These are phyloP conservation scores for Enteromius viviparus DNA, from an alignment of 2,797 vertebrate genomes.

Conservation along the genomic window DNA sequence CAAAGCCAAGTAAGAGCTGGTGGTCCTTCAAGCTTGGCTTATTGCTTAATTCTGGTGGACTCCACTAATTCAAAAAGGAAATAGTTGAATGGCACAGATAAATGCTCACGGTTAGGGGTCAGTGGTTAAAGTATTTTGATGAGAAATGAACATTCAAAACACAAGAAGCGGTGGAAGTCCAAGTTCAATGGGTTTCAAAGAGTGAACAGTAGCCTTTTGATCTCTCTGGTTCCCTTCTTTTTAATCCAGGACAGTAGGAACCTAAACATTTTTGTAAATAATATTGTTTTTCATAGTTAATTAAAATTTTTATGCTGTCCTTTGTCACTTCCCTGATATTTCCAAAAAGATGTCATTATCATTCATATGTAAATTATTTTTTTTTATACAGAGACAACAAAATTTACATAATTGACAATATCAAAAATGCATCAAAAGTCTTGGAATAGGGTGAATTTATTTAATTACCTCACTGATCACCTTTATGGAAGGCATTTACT, in stretches of 20 bases:
- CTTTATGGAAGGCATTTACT: background rate
- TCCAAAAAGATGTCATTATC: background rate
- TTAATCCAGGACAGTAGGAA: background rate
- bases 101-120: slow-evolving; percentile 33
- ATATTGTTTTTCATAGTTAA: background rate
- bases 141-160: slow-evolving; percentile 27
- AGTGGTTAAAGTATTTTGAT: slow-evolving; percentile 43
- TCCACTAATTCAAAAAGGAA: slow-evolving; percentile 33
- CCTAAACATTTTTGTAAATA: background rate
- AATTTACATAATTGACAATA: background rate
- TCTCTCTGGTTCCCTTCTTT: background rate
- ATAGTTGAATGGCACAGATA: slow-evolving; percentile 44
- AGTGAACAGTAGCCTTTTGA: slow-evolving; percentile 26
- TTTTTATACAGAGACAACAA: background rate
- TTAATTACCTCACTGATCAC: background rate
- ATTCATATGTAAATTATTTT: background rate
- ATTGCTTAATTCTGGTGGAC: slow-evolving; percentile 44
- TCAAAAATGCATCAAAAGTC: background rate
- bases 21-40: slow-evolving; percentile 41
- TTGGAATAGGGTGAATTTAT: background rate
- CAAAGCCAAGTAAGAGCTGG: slow-evolving; percentile 23
- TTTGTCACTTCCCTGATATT: background rate
- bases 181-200: slow-evolving; percentile 46
- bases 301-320: background rate
- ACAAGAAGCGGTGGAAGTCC: slow-evolving; percentile 17